Percentiles rank a stretch among this genome's conserved stretches.
Evolutionary conservation across 2,113 vertebrate genomes (phyloP).

Genomic region (Phalacrocorax pelagicus): DNA sequence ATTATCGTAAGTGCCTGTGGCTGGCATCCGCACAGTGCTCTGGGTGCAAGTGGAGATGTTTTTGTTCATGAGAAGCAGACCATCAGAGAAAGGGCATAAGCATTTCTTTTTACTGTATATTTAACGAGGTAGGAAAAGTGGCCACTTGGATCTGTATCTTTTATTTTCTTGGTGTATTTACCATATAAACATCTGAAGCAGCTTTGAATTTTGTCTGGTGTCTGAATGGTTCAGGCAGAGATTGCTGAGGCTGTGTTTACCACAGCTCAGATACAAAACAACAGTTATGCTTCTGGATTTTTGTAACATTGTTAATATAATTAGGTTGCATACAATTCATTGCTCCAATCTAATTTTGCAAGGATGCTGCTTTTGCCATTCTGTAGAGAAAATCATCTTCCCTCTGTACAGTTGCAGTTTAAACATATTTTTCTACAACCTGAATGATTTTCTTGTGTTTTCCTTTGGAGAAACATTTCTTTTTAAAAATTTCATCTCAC

Average conservation of each 20-base stretch:
- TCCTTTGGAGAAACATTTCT: neutral
- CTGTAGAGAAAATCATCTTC: neutral
- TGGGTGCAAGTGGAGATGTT: neutral
- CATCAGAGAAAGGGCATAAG: neutral
- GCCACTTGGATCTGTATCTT: neutral
- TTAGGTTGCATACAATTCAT: conserved; percentile 20
- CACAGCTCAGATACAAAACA: conserved; percentile 1
- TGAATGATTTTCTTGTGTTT: neutral
- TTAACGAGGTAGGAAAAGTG: neutral
- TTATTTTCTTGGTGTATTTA: neutral
- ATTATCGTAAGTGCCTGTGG: neutral
- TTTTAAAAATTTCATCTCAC: neutral
- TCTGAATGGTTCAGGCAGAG: neutral
- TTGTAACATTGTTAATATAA: conserved; percentile 53
- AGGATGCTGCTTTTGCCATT: neutral
- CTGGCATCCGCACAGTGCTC: neutral
- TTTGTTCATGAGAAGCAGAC: neutral
- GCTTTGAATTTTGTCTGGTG: neutral
- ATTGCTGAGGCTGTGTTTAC: conserved; percentile 24
- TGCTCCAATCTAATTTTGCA: conserved; percentile 35
- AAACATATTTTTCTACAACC: neutral
- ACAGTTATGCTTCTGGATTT: conserved; percentile 33
- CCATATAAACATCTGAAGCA: neutral
- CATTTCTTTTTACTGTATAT: neutral
- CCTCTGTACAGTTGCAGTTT: neutral